Conservation (phyloP, 2,888 invertebrate species). For the Tanytarsus gracilentus region DNA sequence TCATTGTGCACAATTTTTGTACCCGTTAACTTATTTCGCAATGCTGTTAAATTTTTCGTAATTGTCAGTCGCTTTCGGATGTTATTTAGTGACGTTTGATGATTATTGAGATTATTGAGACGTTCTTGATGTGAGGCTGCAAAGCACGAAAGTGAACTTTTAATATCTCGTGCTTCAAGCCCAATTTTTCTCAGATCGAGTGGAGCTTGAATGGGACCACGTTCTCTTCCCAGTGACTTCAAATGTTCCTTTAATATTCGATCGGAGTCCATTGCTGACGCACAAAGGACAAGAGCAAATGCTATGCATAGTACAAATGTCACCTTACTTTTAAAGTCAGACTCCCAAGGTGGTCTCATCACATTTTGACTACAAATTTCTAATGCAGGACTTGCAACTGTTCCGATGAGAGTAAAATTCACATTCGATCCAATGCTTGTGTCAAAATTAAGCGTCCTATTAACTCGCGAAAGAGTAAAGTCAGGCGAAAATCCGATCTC, state of each 20-base stretch:
- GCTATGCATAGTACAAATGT: constrained; percentile 52
- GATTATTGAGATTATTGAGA: constrained; percentile 25
- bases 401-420: constrained; percentile 61
- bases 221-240: constrained; percentile 45
- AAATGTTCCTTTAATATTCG: constrained; percentile 50
- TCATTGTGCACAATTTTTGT: not conserved
- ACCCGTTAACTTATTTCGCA: constrained; percentile 5
- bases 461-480: constrained; percentile 68
- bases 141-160: not conserved
- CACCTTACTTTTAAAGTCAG: constrained; percentile 55
- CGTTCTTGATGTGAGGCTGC: constrained; percentile 6
- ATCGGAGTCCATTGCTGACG: constrained; percentile 63
- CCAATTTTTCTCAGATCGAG: constrained; percentile 48
- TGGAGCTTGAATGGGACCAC: constrained; percentile 50
- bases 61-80: constrained; percentile 19
- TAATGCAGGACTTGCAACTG: constrained; percentile 52
- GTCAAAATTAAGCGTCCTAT: constrained; percentile 51
- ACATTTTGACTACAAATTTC: constrained; percentile 58
- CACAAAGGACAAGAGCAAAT: constrained; percentile 55
- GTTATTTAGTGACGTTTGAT: constrained; percentile 18
- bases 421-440: constrained; percentile 54
- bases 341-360: constrained; percentile 69
- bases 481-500: constrained; percentile 85
- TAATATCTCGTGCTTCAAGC: not conserved
- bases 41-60: constrained; percentile 17